phyloP scores from a whole-genome alignment of 1,140 invertebrate genomes.

The Mamestra configurata region DNA sequence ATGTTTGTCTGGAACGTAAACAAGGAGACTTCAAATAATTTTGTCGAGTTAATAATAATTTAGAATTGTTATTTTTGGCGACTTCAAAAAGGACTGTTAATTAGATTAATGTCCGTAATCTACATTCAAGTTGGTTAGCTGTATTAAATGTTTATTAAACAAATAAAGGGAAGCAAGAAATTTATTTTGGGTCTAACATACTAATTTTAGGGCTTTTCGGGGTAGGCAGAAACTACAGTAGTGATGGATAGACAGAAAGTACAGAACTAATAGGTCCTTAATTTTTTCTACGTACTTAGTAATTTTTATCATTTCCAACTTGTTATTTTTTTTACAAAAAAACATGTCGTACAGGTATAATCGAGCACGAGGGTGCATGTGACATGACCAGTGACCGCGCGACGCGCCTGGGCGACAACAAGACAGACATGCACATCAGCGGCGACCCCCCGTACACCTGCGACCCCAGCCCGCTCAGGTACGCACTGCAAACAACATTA shows the following conservation, averaged over 20 bases:
- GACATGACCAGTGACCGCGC: slow-evolving; percentile 81
- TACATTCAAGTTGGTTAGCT: background rate
- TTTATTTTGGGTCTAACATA: too few relatives aligned
- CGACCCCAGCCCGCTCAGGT: slow-evolving; percentile 82
- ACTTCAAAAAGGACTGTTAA: background rate
- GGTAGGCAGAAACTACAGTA: too few relatives aligned
- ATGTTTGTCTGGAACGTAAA: background rate
- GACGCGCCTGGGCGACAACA: slow-evolving; percentile 60
- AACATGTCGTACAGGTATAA: slow-evolving; percentile 73
- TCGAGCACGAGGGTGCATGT: slow-evolving; percentile 71
- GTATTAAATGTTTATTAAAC: background rate
- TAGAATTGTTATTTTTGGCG: background rate
- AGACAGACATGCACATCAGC: slow-evolving; percentile 79
- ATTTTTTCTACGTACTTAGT: too few relatives aligned
- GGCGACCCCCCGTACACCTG: slow-evolving; percentile 76
- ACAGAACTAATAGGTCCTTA: too few relatives aligned
- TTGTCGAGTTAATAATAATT: background rate
- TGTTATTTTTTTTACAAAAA: background rate
- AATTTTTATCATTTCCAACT: too few relatives aligned
- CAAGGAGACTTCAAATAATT: background rate
- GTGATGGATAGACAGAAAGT: too few relatives aligned
- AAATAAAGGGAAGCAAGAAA: too few relatives aligned
- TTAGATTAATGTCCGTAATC: background rate
- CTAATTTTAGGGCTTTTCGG: too few relatives aligned
- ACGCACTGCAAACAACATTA: slow-evolving; percentile 8